These are phyloP conservation scores for Cosmia trapezina DNA, from an alignment of 2,888 invertebrate genomes.

Conservation along the genomic window DNA sequence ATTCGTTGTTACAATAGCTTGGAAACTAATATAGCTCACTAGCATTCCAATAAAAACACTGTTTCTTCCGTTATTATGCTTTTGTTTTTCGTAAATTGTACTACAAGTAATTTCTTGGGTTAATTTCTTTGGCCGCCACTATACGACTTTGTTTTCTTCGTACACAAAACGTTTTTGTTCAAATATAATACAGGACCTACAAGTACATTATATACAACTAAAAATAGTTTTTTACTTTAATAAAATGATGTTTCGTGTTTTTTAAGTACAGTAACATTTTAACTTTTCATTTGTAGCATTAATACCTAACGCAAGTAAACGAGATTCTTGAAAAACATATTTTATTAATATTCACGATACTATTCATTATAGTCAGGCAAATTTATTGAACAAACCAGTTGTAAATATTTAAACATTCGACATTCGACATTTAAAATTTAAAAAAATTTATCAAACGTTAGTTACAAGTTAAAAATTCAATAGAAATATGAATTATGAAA, in stretches of 20 bases:
- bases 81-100: slow-evolving; percentile 27
- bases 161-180: not conserved
- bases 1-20: slow-evolving; percentile 24
- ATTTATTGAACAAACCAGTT: slow-evolving; percentile 9
- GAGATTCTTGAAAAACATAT: not conserved
- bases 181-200: not conserved
- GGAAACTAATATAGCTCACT: slow-evolving; percentile 34
- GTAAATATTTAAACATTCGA: not conserved
- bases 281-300: not conserved
- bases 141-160: not conserved
- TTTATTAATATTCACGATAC: slow-evolving; percentile 40
- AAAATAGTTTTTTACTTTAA: not conserved
- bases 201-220: no score
- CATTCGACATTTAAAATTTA: not conserved
- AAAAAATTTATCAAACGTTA: not conserved
- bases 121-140: not conserved
- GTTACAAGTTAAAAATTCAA: not conserved
- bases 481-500: no score
- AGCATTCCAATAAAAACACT: slow-evolving; percentile 26
- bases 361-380: not conserved
- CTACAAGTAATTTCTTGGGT: not conserved
- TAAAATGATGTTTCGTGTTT: not conserved
- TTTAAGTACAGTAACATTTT: not conserved
- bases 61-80: slow-evolving; percentile 19
- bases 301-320: slow-evolving; percentile 6